Conservation (phyloP, 2,797 vertebrate genomes). For the Poeciliopsis presidionis region DNA sequence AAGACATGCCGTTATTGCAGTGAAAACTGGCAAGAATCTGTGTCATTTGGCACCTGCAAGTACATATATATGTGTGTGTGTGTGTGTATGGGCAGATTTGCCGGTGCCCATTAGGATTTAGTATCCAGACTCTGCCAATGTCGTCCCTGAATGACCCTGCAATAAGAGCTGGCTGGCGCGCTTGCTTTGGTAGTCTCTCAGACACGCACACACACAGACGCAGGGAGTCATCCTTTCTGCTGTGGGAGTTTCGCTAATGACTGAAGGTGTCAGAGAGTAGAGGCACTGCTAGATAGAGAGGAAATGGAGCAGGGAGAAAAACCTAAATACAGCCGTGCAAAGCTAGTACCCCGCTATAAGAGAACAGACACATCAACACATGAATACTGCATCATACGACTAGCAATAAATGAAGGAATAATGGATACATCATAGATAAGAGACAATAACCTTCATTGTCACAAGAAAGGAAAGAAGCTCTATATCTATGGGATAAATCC, state of each 20-base stretch:
- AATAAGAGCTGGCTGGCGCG: constrained; percentile 42
- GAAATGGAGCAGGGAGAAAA: constrained; percentile 52
- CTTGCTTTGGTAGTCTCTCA: constrained; percentile 21
- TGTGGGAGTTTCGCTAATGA: constrained; percentile 61
- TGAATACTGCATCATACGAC: constrained; percentile 1
- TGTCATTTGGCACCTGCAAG: constrained; percentile 44
- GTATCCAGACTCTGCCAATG: constrained; percentile 51
- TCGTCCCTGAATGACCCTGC: constrained; percentile 61
- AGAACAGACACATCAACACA: constrained; percentile 14
- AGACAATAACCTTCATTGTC: constrained; percentile 1
- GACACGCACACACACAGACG: constrained; percentile 11
- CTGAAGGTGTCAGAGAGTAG: constrained; percentile 46
- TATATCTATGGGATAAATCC: not conserved
- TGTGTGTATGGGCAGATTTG: constrained; percentile 23
- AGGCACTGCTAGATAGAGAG: constrained; percentile 39
- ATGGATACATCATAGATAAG: not conserved
- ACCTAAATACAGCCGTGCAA: constrained; percentile 32
- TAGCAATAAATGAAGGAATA: constrained; percentile 13
- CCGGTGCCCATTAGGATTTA: constrained; percentile 33
- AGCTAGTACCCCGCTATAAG: not conserved
- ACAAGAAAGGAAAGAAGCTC: not conserved
- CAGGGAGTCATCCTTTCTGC: constrained; percentile 25
- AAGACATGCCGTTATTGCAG: constrained; percentile 59
- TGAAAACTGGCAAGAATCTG: constrained; percentile 50
- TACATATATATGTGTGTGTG: not conserved